phyloP scores from a whole-genome alignment of 2,888 invertebrate species.

The Cantharis lateralis region DNA sequence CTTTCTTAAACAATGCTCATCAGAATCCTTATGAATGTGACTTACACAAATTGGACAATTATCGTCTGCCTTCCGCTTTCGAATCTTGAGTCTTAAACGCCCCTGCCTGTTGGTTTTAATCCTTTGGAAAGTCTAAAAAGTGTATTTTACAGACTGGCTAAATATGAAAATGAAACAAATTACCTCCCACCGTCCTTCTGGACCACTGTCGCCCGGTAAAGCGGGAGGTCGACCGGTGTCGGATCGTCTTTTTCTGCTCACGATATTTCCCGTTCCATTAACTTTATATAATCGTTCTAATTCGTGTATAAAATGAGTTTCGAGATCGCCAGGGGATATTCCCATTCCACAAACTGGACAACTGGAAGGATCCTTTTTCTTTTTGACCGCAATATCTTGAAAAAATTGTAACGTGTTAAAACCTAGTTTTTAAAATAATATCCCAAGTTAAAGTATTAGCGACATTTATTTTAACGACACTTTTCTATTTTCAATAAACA shows the following conservation, averaged over 20 bases:
- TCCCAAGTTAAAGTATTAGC: not conserved
- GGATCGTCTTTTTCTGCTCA: constrained; percentile 55
- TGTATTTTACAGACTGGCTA: not conserved
- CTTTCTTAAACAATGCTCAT: constrained; percentile 66
- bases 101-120: constrained; percentile 73
- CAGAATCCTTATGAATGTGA: constrained; percentile 59
- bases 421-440: not conserved
- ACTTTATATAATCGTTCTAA: constrained; percentile 69
- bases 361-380: constrained; percentile 54
- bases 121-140: constrained; percentile 67
- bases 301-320: constrained; percentile 71
- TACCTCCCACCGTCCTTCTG: constrained; percentile 71
- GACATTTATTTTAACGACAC: not conserved
- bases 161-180: constrained; percentile 25
- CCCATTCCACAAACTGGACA: constrained; percentile 75
- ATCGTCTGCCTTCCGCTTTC: constrained; percentile 68
- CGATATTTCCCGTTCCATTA: constrained; percentile 57
- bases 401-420: not conserved
- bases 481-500: not conserved
- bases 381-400: constrained; percentile 39
- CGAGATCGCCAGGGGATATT: constrained; percentile 68
- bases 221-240: constrained; percentile 53
- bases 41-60: constrained; percentile 71
- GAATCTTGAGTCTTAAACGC: constrained; percentile 67
- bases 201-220: constrained; percentile 57